Base-by-base conservation (phyloP, 2,113 vertebrate genomes). In the Syngnathus typhle region DNA sequence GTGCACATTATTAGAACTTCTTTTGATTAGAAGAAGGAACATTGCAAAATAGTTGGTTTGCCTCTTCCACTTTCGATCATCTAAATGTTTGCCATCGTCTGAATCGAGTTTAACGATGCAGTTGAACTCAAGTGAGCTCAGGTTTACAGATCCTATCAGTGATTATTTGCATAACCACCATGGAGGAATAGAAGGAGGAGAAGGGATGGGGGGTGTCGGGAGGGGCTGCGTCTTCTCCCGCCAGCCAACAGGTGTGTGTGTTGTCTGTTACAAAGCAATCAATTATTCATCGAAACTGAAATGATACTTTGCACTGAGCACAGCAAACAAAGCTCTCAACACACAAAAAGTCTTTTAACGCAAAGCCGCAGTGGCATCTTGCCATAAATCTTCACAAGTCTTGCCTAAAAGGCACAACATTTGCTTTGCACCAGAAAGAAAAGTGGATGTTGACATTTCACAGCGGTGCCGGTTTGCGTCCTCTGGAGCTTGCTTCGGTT, bases 221-320 rank as follows among this genome's bases (percentile, higher is more conserved):
- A 37, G 60, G 13, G 36, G 32, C 64, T 44, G 41, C 60, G 58
- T 38, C 15, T 12, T 64, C 3, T 65, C 46, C 23, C 0, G 7
- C 44, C 38, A 43, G 69, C 68, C 82, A 85, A 87, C 85, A 89
- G 69, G 85, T 87, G 81, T 64, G 13, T 15, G 60, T 51, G 63
- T 27, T 55, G 9, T 5, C 56, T 23, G 52, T 70, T 69, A 39
- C 58, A 32, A 59, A 32, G 38, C 0, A 7, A 73, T 86, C 7
- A 66, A 82, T 80, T 70, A 85, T 84, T 80, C 43, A 88, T 71
- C 9, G 10, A 18, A 12, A 52, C 44, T 11, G 18, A 73, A 83
- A 81, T 68, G 66, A 78, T 68, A 27, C 44, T 43, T 37, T 1
- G 51, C 63, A 32, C 4, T 37, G 58, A 67, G 39, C 68, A 75